Conservation (phyloP, 2,888 invertebrate species). For the Callyntrura sp. region DNA sequence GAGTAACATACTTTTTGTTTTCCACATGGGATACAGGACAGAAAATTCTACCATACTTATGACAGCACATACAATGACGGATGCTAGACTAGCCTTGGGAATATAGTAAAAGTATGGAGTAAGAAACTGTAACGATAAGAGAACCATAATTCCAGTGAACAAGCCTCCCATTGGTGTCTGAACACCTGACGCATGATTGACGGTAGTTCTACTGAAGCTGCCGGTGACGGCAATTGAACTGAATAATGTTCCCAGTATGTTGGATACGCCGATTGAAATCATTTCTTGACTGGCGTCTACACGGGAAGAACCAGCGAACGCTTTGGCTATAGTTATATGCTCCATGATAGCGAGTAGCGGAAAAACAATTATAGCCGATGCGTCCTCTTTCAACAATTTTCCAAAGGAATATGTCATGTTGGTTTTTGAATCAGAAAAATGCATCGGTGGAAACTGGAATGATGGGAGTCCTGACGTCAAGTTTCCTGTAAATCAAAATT, state of each 20-base stretch:
- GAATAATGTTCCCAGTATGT: constrained; percentile 86
- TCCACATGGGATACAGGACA: constrained; percentile 90
- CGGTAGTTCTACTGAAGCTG: constrained; percentile 86
- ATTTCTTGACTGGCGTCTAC: constrained; percentile 86
- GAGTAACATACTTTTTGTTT: constrained; percentile 93
- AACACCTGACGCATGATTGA: constrained; percentile 86
- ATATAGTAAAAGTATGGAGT: constrained; percentile 95
- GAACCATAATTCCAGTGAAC: constrained; percentile 93
- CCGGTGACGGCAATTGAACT: constrained; percentile 85
- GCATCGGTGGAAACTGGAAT: constrained; percentile 86
- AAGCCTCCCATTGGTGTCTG: constrained; percentile 87
- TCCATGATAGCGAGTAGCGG: constrained; percentile 94
- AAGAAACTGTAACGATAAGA: constrained; percentile 93
- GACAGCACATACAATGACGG: constrained; percentile 95
- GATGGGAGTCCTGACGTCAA: constrained; percentile 87
- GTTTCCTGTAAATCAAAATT: constrained; percentile 85
- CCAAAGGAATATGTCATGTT: constrained; percentile 88
- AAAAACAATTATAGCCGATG: constrained; percentile 93
- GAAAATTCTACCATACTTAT: constrained; percentile 88
- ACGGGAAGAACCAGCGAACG: constrained; percentile 87
- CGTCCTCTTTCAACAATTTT: constrained; percentile 92
- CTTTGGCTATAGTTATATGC: constrained; percentile 97
- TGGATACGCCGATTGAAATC: constrained; percentile 85
- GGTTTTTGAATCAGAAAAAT: constrained; percentile 82
- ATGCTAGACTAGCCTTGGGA: constrained; percentile 93